phyloP scores from a whole-genome alignment of 2,113 vertebrate species.

The Serinus canaria region DNA sequence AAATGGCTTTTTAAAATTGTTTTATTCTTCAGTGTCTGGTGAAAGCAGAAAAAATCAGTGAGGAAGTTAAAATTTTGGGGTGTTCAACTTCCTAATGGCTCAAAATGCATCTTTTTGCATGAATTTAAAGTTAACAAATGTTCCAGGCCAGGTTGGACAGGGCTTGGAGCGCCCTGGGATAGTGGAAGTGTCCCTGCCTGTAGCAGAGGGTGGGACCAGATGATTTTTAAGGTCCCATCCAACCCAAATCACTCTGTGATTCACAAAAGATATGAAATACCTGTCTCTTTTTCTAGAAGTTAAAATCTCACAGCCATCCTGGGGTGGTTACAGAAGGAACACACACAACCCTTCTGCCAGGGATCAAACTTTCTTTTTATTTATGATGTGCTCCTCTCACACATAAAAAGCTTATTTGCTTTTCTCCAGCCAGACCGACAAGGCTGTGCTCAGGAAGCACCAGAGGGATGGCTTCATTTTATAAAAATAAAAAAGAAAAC shows the following conservation, averaged over 20 bases:
- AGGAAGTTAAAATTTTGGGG: not conserved
- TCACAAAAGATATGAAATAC: not conserved
- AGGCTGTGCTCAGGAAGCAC: not conserved
- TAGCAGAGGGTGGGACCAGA: not conserved
- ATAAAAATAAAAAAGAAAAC: not conserved
- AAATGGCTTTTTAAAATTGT: not conserved
- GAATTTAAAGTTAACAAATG: not conserved
- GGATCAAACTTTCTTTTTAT: not conserved
- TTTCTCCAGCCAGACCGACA: not conserved
- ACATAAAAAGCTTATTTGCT: not conserved
- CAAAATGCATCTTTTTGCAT: not conserved
- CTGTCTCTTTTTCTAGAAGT: not conserved
- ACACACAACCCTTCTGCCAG: not conserved
- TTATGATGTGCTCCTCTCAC: not conserved
- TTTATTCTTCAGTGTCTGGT: not conserved
- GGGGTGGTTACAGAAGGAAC: not conserved
- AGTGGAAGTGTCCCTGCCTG: not conserved
- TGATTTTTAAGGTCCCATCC: not conserved
- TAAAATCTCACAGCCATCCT: not conserved
- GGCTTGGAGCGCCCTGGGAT: not conserved
- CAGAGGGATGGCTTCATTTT: not conserved
- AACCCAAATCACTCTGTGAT: not conserved
- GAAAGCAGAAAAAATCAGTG: not conserved
- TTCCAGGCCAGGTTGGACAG: not conserved
- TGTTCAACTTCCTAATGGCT: not conserved